Conservation (phyloP, 2,797 vertebrate species). For the Pseudochaenichthys georgianus region DNA sequence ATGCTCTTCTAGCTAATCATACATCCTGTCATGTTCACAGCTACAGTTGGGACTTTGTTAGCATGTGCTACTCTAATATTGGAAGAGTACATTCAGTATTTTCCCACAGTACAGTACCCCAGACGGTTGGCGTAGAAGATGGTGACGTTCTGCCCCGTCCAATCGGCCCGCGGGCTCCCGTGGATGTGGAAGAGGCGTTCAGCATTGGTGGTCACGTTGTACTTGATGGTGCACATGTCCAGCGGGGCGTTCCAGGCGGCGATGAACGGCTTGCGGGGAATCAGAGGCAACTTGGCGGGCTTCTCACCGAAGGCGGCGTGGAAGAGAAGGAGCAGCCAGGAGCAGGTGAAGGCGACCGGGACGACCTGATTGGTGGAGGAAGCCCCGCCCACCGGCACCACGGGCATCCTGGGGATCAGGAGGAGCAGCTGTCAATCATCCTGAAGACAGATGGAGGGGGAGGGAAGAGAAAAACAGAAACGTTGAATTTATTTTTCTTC, state of each 20-base stretch:
- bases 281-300: constrained; percentile 82
- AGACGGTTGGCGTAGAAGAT: constrained; percentile 90
- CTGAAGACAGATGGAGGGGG: constrained; percentile 49
- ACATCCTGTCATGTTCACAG: too few relatives aligned
- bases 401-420: constrained; percentile 81
- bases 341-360: constrained; percentile 75
- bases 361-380: constrained; percentile 74
- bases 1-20: too few relatives aligned
- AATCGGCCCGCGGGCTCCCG: constrained; percentile 83
- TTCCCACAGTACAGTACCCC: constrained; percentile 55
- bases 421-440: constrained; percentile 78
- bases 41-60: too few relatives aligned
- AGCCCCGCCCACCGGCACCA: constrained; percentile 74
- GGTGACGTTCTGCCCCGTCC: constrained; percentile 88
- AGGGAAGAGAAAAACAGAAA: background rate
- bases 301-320: constrained; percentile 82
- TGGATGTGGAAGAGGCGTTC: constrained; percentile 83
- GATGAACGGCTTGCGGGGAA: constrained; percentile 86
- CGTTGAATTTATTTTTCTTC: background rate
- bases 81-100: too few relatives aligned
- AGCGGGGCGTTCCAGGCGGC: constrained; percentile 87
- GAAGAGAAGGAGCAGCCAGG: constrained; percentile 78
- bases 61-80: too few relatives aligned
- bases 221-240: constrained; percentile 84
- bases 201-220: constrained; percentile 80